A percentile compares a stretch with the other conserved stretches of the same genome.
phyloP scores from a whole-genome alignment of 2,888 invertebrate genomes.

The Elmis aenea region DNA sequence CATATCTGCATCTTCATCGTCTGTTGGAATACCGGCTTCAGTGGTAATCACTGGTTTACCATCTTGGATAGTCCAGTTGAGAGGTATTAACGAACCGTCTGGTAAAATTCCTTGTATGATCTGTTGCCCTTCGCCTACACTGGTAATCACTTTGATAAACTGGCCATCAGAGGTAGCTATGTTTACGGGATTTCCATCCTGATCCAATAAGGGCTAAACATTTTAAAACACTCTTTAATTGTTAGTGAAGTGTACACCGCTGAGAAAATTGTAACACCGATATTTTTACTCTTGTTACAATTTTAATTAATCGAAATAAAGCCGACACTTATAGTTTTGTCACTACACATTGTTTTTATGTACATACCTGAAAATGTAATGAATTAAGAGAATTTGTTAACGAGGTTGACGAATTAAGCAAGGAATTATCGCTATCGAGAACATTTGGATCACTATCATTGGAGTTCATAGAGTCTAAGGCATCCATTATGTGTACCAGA shows the following conservation, averaged over 20 bases:
- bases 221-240: background rate
- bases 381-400: constrained; percentile 17
- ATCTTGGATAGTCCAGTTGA: constrained; percentile 37
- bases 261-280: no score
- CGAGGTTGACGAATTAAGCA: constrained; percentile 2
- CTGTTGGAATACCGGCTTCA: constrained; percentile 4
- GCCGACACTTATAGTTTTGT: no score
- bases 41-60: constrained; percentile 25
- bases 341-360: no score
- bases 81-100: constrained; percentile 45
- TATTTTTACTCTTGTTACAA: no score
- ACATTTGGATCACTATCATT: no score
- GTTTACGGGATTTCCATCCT: constrained; percentile 62
- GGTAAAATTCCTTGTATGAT: constrained; percentile 46
- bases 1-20: background rate
- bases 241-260: no score
- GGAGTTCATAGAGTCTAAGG: no score
- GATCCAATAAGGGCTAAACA: constrained; percentile 57
- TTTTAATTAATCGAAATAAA: no score
- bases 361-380: constrained; percentile 27
- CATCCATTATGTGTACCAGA: constrained; percentile 36
- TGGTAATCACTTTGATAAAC: constrained; percentile 56
- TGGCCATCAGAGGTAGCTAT: constrained; percentile 67
- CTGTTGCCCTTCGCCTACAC: constrained; percentile 52
- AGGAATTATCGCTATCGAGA: no score